Evolutionary conservation across 2,113 vertebrate genomes (phyloP), one percentile per base, ranked within the genome.

Genomic region (Sceloporus undulatus): DNA sequence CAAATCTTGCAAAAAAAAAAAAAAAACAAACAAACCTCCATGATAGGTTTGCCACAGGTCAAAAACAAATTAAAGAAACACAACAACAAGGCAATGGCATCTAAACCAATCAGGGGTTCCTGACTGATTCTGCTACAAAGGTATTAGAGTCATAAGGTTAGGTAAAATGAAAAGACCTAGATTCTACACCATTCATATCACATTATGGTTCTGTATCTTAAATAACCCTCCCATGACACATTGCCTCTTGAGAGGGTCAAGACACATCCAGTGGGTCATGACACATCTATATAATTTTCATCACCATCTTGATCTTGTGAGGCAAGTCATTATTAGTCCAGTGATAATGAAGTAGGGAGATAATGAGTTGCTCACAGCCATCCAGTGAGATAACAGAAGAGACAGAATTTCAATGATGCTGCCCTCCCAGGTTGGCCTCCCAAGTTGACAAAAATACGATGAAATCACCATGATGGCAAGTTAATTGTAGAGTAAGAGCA

Each of bases 351-450:
- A 54, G 8, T 68, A 79, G 13, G 48, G 19, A 79, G 65, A 79
- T 86, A 56, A 59, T 56, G 66, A 86, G 19, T 86, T 79, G 65
- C 77, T 71, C 65, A 23, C 7, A 68, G 85, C 78, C 68, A 81
- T 87, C 9, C 18, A n/a, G 68, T 7, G 8, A 80, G 16, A 18
- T 42, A 59, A 56, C 23, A 29, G 38, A 79, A 40, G 14, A 81
- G 78, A 27, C 56, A 68, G 70, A 81, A 74, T 65, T 74, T 84
- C 70, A 59, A 5, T 73, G 27, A 59, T 62, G 71, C 27, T 87
- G 48, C 29, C 78, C 86, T 81, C 86, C 77, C 85, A 86, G 38
- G 65, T 79, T 87, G 77, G n/a, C 59, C 84, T 85, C 84, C 85
- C 85, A 86, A 70, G 85, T 70, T 86, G 76, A 79, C 42, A 70